Conservation (phyloP, 2,797 vertebrate genomes). For the Vireo griseus region DNA sequence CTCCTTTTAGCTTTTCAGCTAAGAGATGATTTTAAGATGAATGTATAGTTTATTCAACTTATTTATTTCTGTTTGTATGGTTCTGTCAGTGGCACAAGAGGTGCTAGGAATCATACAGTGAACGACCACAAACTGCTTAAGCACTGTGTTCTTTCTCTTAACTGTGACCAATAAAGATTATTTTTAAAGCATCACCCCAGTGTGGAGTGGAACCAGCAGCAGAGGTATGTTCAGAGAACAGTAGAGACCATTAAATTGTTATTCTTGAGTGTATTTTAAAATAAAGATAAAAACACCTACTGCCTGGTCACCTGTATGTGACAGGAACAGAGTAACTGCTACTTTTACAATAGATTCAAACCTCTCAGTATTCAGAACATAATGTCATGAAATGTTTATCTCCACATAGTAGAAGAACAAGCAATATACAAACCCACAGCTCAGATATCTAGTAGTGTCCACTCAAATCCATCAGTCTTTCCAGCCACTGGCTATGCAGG, state of each 20-base stretch:
- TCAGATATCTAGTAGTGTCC: neutral
- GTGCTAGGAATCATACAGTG: neutral
- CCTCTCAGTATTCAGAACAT: neutral
- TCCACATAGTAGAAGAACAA: neutral
- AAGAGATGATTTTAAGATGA: neutral
- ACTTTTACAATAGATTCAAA: neutral
- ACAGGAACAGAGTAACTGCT: neutral
- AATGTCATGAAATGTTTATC: neutral
- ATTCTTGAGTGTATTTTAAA: neutral
- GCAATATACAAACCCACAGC: neutral
- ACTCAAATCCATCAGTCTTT: neutral
- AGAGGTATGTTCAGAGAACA: neutral
- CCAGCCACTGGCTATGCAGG: neutral
- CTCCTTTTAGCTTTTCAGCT: neutral
- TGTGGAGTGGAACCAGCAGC: neutral
- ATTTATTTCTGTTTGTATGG: constrained; percentile 51
- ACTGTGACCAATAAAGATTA: constrained; percentile 67
- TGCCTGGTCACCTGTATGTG: neutral
- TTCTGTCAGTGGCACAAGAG: neutral
- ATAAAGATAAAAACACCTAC: neutral
- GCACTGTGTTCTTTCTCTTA: neutral
- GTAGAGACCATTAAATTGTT: neutral
- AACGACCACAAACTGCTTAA: neutral
- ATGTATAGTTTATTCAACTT: constrained; percentile 1
- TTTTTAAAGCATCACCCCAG: constrained; percentile 57